phyloP scores from a whole-genome alignment of 1,140 invertebrate genomes.

The Dendrolimus kikuchii region DNA sequence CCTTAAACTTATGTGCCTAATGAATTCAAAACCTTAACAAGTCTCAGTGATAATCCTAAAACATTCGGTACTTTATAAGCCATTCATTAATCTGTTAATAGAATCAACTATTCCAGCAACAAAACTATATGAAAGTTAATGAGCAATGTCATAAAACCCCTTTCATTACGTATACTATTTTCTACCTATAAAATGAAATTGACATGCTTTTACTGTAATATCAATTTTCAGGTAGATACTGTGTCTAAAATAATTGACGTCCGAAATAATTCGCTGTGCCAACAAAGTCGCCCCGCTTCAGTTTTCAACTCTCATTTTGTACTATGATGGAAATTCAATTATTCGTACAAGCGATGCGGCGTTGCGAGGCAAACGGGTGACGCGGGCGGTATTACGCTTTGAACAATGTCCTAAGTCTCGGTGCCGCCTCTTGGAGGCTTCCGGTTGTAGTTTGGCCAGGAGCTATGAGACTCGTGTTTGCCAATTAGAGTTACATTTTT shows the following conservation, averaged over 20 bases:
- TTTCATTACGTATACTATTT: constrained; percentile 7
- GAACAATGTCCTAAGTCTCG: constrained; percentile 57
- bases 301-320: constrained; percentile 68
- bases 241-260: constrained; percentile 65
- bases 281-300: constrained; percentile 66
- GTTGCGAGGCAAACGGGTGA: constrained; percentile 34
- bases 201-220: constrained; percentile 44
- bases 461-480: constrained; percentile 53
- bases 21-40: too few species aligned
- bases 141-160: constrained; percentile 5
- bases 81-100: too few species aligned
- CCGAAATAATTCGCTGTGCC: constrained; percentile 62
- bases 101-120: too few species aligned
- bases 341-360: constrained; percentile 52
- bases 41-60: too few species aligned
- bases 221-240: constrained; percentile 56
- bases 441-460: constrained; percentile 35
- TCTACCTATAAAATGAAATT: constrained; percentile 23
- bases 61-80: too few species aligned
- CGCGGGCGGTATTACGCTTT: constrained; percentile 43
- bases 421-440: constrained; percentile 25
- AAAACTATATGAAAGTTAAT: too few species aligned
- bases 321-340: constrained; percentile 70
- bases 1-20: too few species aligned
- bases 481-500: constrained; percentile 69